A percentile compares a stretch with the other conserved stretches of the same genome.
These are phyloP conservation scores for Ascaphus truei DNA, from an alignment of 2,113 vertebrate species.

Conservation along the genomic window DNA sequence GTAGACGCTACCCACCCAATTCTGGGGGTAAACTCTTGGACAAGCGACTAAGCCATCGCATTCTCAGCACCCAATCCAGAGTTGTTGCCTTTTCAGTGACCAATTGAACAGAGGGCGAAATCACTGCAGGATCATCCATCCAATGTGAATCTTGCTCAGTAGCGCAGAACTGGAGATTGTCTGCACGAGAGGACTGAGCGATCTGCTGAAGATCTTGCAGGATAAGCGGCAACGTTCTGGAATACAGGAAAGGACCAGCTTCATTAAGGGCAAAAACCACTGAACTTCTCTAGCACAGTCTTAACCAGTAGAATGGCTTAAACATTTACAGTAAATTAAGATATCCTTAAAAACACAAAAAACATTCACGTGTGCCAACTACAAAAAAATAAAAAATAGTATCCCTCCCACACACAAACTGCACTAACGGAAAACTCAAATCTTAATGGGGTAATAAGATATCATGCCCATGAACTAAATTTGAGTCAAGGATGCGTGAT, in stretches of 20 bases:
- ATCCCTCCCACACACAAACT: too few relatives aligned
- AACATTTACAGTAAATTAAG: too few relatives aligned
- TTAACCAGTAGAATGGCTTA: too few relatives aligned
- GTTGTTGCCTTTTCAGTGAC: slow-evolving; percentile 82
- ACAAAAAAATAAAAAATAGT: too few relatives aligned
- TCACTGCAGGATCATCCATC: slow-evolving; percentile 65
- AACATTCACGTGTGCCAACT: too few relatives aligned
- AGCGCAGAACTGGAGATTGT: slow-evolving; percentile 67
- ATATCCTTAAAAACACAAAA: too few relatives aligned
- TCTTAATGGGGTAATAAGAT: too few relatives aligned
- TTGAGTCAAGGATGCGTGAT: too few relatives aligned
- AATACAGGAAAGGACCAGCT: slow-evolving; percentile 41
- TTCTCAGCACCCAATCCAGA: slow-evolving; percentile 87
- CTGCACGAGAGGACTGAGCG: slow-evolving; percentile 67
- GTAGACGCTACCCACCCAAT: slow-evolving; percentile 56
- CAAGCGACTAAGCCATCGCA: slow-evolving; percentile 85
- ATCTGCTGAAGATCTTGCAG: slow-evolving; percentile 77
- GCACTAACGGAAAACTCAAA: too few relatives aligned
- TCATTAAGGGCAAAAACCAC: too few relatives aligned
- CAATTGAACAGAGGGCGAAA: slow-evolving; percentile 75
- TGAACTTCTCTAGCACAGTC: too few relatives aligned
- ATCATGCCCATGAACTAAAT: too few relatives aligned
- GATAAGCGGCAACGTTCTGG: slow-evolving; percentile 78
- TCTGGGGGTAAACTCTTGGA: slow-evolving; percentile 70
- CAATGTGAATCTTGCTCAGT: slow-evolving; percentile 55